Evolutionary conservation across 2,888 invertebrate species (phyloP).

Genomic region (Beris chalybata): DNA sequence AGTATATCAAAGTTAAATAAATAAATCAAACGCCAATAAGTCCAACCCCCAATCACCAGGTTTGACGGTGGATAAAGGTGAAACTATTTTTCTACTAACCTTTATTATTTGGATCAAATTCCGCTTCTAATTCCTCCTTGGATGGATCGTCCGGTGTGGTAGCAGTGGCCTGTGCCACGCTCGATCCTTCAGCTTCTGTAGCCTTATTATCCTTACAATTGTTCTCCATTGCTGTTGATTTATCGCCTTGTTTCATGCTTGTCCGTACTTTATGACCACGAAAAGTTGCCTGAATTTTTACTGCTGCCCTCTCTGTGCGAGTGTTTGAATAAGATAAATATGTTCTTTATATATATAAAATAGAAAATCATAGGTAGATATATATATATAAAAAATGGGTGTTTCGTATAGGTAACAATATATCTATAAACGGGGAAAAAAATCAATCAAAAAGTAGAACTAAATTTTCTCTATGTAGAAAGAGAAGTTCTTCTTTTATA

Average conservation of each 20-base stretch:
- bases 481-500: too few species aligned
- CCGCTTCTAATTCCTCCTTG: slow-evolving; percentile 73
- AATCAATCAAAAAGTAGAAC: too few species aligned
- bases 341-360: slow-evolving; percentile 5
- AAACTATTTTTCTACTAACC: slow-evolving; percentile 58
- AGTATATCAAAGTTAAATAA: too few species aligned
- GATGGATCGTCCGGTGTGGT: slow-evolving; percentile 60
- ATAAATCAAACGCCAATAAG: too few species aligned
- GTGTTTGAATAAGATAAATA: slow-evolving; percentile 16
- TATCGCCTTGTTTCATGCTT: slow-evolving; percentile 69
- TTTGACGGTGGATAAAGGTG: too few species aligned
- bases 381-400: too few species aligned
- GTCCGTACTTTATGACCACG: slow-evolving; percentile 80
- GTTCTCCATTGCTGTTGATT: slow-evolving; percentile 45
- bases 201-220: slow-evolving; percentile 24
- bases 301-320: slow-evolving; percentile 66
- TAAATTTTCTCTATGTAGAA: too few species aligned
- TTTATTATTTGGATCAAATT: slow-evolving; percentile 79
- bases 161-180: neutral
- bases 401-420: too few species aligned
- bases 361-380: neutral
- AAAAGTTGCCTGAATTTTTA: slow-evolving; percentile 87
- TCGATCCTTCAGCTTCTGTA: slow-evolving; percentile 16
- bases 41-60: too few species aligned
- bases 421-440: too few species aligned